Evolutionary conservation across 2,888 invertebrate species (phyloP).

Genomic region (Criorhina ranunculi): DNA sequence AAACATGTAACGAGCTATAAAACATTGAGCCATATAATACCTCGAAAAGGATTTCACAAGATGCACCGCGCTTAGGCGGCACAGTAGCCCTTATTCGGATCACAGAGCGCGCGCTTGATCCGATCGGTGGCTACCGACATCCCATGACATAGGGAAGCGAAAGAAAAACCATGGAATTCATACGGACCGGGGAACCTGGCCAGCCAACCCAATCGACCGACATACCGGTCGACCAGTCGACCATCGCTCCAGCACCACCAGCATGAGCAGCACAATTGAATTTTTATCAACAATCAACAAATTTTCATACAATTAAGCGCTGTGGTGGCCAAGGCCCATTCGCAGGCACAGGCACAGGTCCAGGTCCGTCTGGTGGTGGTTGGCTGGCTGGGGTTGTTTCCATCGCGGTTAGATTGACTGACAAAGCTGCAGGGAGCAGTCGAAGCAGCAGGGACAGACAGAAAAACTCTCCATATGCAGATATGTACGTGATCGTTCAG

Average conservation of each 20-base stretch:
- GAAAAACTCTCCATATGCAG: slow-evolving; percentile 75
- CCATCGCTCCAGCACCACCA: slow-evolving; percentile 50
- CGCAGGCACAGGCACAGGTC: slow-evolving; percentile 33
- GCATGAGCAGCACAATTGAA: slow-evolving; percentile 76
- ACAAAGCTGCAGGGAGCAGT: slow-evolving; percentile 67
- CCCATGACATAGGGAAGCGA: slow-evolving; percentile 68
- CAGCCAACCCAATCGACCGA: slow-evolving; percentile 70
- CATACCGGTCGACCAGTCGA: slow-evolving; percentile 69
- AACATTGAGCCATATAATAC: slow-evolving; percentile 75
- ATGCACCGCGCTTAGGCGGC: slow-evolving; percentile 72
- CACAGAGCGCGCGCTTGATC: slow-evolving; percentile 74
- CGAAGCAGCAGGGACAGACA: slow-evolving; percentile 42
- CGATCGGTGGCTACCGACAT: slow-evolving; percentile 71
- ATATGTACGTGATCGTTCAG: slow-evolving; percentile 59
- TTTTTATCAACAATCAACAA: slow-evolving; percentile 79
- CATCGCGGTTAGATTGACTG: slow-evolving; percentile 70
- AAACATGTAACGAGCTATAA: slow-evolving; percentile 77
- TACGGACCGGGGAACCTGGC: slow-evolving; percentile 53
- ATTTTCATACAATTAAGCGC: slow-evolving; percentile 79
- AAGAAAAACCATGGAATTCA: slow-evolving; percentile 70
- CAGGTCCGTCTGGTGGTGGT: slow-evolving; percentile 62
- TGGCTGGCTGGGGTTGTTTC: slow-evolving; percentile 51
- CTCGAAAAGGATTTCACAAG: slow-evolving; percentile 72
- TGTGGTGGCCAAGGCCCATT: slow-evolving; percentile 74
- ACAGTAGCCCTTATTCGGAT: slow-evolving; percentile 77